phyloP scores from a whole-genome alignment of 2,888 invertebrate genomes.

The Drosophila borealis region DNA sequence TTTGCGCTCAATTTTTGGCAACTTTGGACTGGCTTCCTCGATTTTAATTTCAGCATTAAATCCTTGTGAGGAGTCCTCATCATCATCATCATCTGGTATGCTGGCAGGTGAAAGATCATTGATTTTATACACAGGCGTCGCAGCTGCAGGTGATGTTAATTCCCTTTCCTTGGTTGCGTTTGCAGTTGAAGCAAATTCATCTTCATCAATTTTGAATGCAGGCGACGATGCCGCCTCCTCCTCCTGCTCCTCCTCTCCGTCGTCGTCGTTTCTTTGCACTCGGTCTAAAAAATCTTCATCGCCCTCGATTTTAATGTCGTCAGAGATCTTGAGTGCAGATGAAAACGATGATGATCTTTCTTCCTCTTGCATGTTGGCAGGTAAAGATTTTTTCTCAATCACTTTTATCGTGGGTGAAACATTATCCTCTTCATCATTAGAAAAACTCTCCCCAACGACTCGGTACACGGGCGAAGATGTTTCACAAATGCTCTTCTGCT shows the following conservation, averaged over 20 bases:
- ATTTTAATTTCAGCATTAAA: slow-evolving; percentile 19
- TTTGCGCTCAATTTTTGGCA: slow-evolving; percentile 15
- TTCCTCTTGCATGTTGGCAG: background rate
- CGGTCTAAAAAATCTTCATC: background rate
- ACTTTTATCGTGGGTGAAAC: slow-evolving; percentile 1
- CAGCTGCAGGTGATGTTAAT: background rate
- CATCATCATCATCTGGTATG: slow-evolving; percentile 26
- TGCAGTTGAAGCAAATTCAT: background rate
- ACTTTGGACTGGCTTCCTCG: slow-evolving; percentile 5
- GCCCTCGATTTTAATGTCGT: slow-evolving; percentile 10
- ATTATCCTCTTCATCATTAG: slow-evolving; percentile 26
- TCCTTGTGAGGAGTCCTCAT: slow-evolving; percentile 36
- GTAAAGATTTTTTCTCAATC: background rate
- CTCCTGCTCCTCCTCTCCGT: background rate
- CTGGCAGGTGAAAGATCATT: slow-evolving; percentile 42
- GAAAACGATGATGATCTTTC: slow-evolving; percentile 2
- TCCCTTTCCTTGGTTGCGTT: background rate
- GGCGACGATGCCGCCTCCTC: slow-evolving; percentile 7
- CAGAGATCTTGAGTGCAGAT: slow-evolving; percentile 11
- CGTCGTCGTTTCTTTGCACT: background rate
- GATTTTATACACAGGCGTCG: slow-evolving; percentile 33
- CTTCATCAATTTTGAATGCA: slow-evolving; percentile 21
- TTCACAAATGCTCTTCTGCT: background rate
- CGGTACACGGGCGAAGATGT: slow-evolving; percentile 3
- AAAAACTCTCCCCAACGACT: slow-evolving; percentile 6